These are phyloP conservation scores for Remorina albescens DNA, from an alignment of 2,797 vertebrate genomes.

Conservation along the genomic window DNA sequence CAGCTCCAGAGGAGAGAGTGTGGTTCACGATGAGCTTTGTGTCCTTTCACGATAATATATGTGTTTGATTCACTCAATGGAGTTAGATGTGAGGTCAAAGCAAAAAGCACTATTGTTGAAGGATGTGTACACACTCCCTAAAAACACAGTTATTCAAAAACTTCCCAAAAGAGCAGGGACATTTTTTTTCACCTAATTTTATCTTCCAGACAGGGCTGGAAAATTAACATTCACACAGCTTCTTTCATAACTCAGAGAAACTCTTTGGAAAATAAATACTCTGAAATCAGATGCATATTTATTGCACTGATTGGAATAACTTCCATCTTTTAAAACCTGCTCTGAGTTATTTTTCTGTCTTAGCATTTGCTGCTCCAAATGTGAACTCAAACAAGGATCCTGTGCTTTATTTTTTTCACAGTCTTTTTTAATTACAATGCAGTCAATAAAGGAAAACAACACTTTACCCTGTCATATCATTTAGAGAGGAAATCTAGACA, in stretches of 20 bases:
- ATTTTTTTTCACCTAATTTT: not conserved
- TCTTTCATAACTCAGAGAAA: not conserved
- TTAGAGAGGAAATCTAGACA: not conserved
- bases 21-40: not conserved
- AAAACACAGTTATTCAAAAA: slow-evolving; percentile 8
- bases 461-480: not conserved
- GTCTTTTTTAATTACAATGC: not conserved
- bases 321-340: not conserved
- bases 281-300: not conserved
- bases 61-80: slow-evolving; percentile 22
- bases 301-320: slow-evolving; percentile 23
- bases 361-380: not conserved
- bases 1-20: not conserved
- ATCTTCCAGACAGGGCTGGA: not conserved
- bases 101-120: not conserved
- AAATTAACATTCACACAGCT: not conserved
- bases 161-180: not conserved
- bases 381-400: not conserved
- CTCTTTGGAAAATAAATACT: not conserved
- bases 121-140: not conserved
- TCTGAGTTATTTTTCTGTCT: slow-evolving; percentile 7
- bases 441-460: not conserved
- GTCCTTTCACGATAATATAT: slow-evolving; percentile 30
- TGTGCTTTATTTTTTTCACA: not conserved
- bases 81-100: slow-evolving; percentile 4